Evolutionary conservation across 2,797 vertebrate genomes (phyloP).

Genomic region (Microctenopoma lineatum): DNA sequence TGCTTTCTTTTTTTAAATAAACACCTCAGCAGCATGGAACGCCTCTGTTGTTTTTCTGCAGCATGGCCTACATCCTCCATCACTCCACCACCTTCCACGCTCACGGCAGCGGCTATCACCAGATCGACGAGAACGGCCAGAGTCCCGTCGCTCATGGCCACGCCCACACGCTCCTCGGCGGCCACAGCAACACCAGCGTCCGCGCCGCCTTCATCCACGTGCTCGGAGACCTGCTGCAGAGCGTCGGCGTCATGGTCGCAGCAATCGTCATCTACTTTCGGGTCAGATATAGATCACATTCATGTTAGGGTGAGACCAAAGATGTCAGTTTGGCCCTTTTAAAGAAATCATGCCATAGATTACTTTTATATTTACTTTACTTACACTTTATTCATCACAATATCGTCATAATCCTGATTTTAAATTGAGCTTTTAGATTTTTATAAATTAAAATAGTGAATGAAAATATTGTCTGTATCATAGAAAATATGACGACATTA

Average conservation of each 20-base stretch:
- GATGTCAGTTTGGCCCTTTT: slow-evolving; percentile 6
- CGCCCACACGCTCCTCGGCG: slow-evolving; percentile 71
- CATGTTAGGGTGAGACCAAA: slow-evolving; percentile 40
- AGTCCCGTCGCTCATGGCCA: slow-evolving; percentile 77
- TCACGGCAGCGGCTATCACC: slow-evolving; percentile 87
- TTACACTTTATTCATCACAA: too few relatives aligned
- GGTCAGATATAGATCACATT: slow-evolving; percentile 81
- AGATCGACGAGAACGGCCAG: slow-evolving; percentile 83
- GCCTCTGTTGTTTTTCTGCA: slow-evolving; percentile 53
- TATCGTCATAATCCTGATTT: neutral
- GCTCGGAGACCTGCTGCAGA: slow-evolving; percentile 95
- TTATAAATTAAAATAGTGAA: neutral
- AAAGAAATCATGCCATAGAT: neutral
- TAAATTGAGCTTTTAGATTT: neutral
- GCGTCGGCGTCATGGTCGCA: slow-evolving; percentile 92
- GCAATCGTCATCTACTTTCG: slow-evolving; percentile 94
- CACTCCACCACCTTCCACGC: slow-evolving; percentile 88
- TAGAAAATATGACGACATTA: too few relatives aligned
- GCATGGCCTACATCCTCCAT: slow-evolving; percentile 97
- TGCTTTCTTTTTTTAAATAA: neutral
- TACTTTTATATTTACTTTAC: neutral
- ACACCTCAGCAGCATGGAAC: neutral
- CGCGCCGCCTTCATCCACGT: slow-evolving; percentile 95
- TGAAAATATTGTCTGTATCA: too few relatives aligned
- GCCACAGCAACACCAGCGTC: slow-evolving; percentile 91